phyloP scores from a whole-genome alignment of 2,797 vertebrate species.

The Leptodactylus fallax region DNA sequence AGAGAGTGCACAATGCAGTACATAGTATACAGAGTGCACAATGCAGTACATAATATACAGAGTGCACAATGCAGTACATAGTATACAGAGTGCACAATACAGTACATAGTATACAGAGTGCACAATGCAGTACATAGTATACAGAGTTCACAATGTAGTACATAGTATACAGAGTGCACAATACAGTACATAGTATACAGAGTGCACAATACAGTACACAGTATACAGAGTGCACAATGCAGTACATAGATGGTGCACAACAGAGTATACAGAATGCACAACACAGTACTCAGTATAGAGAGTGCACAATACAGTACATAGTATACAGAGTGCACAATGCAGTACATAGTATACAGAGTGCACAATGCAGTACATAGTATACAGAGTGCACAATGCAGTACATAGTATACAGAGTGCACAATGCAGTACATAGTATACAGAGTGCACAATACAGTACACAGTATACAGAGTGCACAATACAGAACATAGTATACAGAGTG shows the following conservation, averaged over 20 bases:
- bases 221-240: not conserved
- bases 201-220: not conserved
- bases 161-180: not conserved
- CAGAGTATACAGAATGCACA: no score
- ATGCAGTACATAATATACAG: not conserved
- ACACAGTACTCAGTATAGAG: no score
- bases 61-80: not conserved
- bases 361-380: no score
- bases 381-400: not conserved
- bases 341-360: no score
- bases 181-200: not conserved
- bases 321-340: no score
- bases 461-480: not conserved
- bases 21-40: not conserved
- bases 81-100: not conserved
- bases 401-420: not conserved
- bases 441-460: not conserved
- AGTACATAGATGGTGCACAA: not conserved
- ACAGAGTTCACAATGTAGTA: not conserved
- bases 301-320: no score
- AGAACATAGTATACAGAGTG: not conserved
- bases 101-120: not conserved
- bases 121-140: not conserved
- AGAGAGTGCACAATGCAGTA: not conserved
- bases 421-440: not conserved